These are phyloP conservation scores for Tholera decimalis DNA, from an alignment of 2,888 invertebrate genomes.

Conservation along the genomic window DNA sequence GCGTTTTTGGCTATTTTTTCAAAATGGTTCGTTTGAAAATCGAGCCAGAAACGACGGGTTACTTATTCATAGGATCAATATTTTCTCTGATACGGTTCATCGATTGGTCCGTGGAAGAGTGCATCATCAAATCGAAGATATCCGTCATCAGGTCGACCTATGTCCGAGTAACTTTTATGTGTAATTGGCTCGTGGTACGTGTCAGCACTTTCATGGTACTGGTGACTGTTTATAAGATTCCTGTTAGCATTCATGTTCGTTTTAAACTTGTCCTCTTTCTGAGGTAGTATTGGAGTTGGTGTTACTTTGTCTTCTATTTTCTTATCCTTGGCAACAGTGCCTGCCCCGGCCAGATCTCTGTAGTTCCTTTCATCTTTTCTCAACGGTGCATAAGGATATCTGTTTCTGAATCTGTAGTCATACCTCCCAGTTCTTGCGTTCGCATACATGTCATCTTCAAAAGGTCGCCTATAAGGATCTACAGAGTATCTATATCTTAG, in stretches of 20 bases:
- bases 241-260: slow-evolving; percentile 73
- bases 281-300: slow-evolving; percentile 85
- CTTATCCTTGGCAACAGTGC: slow-evolving; percentile 83
- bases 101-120: slow-evolving; percentile 83
- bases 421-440: slow-evolving; percentile 84
- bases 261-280: slow-evolving; percentile 83
- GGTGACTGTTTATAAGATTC: slow-evolving; percentile 87
- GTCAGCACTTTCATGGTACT: slow-evolving; percentile 83
- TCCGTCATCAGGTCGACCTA: slow-evolving; percentile 81
- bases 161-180: slow-evolving; percentile 83
- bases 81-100: slow-evolving; percentile 87
- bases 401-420: slow-evolving; percentile 85
- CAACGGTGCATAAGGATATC: slow-evolving; percentile 85
- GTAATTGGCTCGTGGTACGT: slow-evolving; percentile 79
- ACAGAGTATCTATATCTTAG: slow-evolving; percentile 88
- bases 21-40: slow-evolving; percentile 66
- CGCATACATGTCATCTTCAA: slow-evolving; percentile 83
- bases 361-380: slow-evolving; percentile 88
- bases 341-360: slow-evolving; percentile 84
- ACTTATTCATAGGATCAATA: slow-evolving; percentile 71
- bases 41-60: slow-evolving; percentile 67
- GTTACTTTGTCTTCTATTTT: slow-evolving; percentile 87
- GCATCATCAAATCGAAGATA: slow-evolving; percentile 87
- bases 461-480: slow-evolving; percentile 84
- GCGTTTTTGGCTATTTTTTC: slow-evolving; percentile 71